Base-by-base conservation (phyloP, 1,140 invertebrate species). In the Cyphomyrmex costatus region DNA sequence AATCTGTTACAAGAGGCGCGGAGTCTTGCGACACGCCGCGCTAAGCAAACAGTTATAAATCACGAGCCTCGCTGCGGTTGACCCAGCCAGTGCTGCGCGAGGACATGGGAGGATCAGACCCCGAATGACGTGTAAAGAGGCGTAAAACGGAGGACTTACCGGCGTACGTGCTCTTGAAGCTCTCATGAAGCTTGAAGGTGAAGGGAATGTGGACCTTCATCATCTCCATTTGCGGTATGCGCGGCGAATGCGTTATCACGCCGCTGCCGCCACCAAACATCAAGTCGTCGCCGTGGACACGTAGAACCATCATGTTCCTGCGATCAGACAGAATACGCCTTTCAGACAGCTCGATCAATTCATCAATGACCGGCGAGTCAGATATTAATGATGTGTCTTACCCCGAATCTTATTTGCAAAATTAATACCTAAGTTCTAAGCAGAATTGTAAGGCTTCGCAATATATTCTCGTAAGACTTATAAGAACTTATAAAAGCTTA, bases 201-300 rank as follows among this genome's bases (percentile, higher is more conserved):
- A 97, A 97, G 30, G 97, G 97, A 93, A 97, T 97, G 93, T 97
- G 97, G 49, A 97, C 97, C 93, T 97, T 96, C 96, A 97, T 97
- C 97, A 97, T 97, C 90, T 97, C 96, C 95, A 97, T 97, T 89
- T 97, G 96, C 12, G 97, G 97, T 88, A 97, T 96, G 58, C 96
- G 94, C 77, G 96, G 96, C 93, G 96, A 92, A 89, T 95, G 93
- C 82, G 95, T 91, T 92, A 96, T 96, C 78, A 96, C 95, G 92
- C 94, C 96, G 87, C 93, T 94, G 85, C 94, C 96, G 53, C 95
- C 95, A 49, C 96, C 96, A 91, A 96, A 96, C 93, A 97, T 96
- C 19, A 97, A 90, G 60, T 97, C 97, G 89, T 97, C 97, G 27
- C 97, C 97, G 84, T 97, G 96, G 77, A 97, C 96, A 87, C 97